Evolutionary conservation across 2,113 vertebrate genomes (phyloP).

Genomic region (Petaurus breviceps): DNA sequence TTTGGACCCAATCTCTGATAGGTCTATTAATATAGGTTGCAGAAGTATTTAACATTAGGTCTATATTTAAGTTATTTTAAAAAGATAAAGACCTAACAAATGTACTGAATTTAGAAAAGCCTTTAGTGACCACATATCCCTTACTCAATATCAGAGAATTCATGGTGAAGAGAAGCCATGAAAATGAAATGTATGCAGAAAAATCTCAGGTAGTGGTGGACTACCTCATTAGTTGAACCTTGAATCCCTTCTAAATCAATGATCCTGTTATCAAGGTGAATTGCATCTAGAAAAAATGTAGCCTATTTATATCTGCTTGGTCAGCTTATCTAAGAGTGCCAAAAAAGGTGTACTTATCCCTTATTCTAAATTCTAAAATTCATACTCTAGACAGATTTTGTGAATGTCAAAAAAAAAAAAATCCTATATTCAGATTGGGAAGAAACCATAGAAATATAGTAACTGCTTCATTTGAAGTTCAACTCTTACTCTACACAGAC

Average conservation of each 20-base stretch:
- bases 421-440: neutral
- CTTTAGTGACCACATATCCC: neutral
- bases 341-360: neutral
- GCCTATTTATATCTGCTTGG: neutral
- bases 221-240: neutral
- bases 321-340: neutral
- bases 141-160: neutral
- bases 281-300: neutral
- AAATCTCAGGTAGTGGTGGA: neutral
- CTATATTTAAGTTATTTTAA: neutral
- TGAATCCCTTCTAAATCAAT: neutral
- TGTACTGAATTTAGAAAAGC: neutral
- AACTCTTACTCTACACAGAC: neutral
- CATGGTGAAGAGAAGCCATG: neutral
- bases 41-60: neutral
- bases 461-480: neutral
- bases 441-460: neutral
- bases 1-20: neutral
- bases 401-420: neutral
- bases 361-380: neutral
- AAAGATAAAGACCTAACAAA: neutral
- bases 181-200: neutral
- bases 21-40: neutral
- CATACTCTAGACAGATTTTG: neutral
- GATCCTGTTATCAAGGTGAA: neutral